Base-by-base conservation (phyloP, 2,113 vertebrate genomes). In the Scomber japonicus region DNA sequence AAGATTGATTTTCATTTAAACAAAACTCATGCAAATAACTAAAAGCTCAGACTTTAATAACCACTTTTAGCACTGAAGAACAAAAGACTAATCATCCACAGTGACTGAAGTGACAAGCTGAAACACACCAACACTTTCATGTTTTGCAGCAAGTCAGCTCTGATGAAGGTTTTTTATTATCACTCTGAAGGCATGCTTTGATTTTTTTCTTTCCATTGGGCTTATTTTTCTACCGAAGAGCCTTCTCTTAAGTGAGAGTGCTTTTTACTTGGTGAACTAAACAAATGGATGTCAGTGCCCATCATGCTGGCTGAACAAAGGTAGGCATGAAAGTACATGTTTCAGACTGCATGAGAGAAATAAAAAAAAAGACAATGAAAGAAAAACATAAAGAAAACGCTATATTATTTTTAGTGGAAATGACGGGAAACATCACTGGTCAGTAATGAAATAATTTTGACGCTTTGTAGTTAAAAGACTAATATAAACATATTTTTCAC, bases 261-360 rank as follows among this genome's bases (percentile, higher is more conserved):
- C 71, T 75, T 75, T 82, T 35, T 51, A 60, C 54, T 61, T 19
- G 50, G 12, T 2, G 2, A 30, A 46, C 55, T 31, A 61, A 53
- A 73, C 13, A 81, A 66, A 59, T 16, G 60, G 21, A 80, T 71
- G 55, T 66, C 61, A 50, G 11, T 46, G 49, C 71, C 55, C 55
- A 62, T 75, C 17, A 80, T 46, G 35, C 35, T 6, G n/a, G 53
- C 9, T 49, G 65, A 70, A 80, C 60, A 71, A 77, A 56, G 64
- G 27, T 24, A 12, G 30, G 9, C 11, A 60, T 24, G 3, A 49
- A 40, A 24, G 15, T 30, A 11, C 21, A 70, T 40, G 63, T 59
- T 46, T 46, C 14, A 59, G 24, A 59, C 21, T 60, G 51, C 50
- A 24, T 46, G n/a, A 49, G 19, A 17, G 24, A 24, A 51, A 59